Base-by-base conservation (phyloP, 2,797 vertebrate species). In the Lagorchestes hirsutus region DNA sequence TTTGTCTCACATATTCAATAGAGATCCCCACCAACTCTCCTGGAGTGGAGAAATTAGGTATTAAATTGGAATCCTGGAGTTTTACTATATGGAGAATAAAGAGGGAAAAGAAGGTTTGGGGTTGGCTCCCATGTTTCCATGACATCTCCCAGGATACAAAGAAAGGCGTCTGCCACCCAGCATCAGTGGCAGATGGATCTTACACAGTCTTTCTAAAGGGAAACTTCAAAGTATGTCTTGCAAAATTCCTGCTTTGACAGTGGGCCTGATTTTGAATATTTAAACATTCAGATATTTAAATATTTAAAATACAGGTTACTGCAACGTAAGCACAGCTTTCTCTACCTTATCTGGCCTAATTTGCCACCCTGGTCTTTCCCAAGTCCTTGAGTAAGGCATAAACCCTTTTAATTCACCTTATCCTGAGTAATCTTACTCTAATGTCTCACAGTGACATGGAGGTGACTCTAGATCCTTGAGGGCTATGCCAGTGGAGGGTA, bases 1-100 rank as follows among this genome's bases (percentile, higher is more conserved):
- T 67, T 29, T 34, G 93, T 62, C 94, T 59, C 46, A 92, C 22
- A 91, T 92, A 55, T 29, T 95, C n/a, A 54, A 28, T 52, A 57
- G 54, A 29, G 9, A 92, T 96, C 82, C 40, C 27, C 57, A 2
- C 0, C 1, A 50, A 31, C 34, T 94, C 3, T 55, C 8, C 3
- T 27, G 74, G 28, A 52, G 28, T 50, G 8, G 28, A 92, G 59
- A 95, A 93, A 59, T 52, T 90, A 96, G n/a, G 46, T 58, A 54
- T 58, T 31, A 31, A 40, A 8, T 24, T 54, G 12, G 4, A 40
- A 55, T 91, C 90, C 28, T 34, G 12, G 13, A 31, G 50, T 91
- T 29, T 40, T 92, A 4, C 94, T 91, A 52, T 18, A 46, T 0
- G n/a, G n/a, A 93, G 22, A 92, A 57, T 90, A 10, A 82, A 67